Conservation (phyloP, 2,797 vertebrate genomes). For the Bovichtus variegatus region DNA sequence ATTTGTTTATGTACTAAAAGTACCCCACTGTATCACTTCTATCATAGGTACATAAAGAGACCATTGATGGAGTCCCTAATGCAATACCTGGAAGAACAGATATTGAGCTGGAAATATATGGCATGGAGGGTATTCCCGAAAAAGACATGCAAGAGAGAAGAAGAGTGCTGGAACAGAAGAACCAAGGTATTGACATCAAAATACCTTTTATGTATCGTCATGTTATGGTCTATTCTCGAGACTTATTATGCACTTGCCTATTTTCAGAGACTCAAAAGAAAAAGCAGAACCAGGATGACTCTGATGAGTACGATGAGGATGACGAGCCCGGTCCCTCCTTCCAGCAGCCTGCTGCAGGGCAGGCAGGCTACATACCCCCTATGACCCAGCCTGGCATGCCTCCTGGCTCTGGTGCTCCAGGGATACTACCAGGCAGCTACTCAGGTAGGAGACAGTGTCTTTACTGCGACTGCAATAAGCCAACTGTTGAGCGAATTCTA, state of each 20-base stretch:
- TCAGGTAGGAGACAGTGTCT: constrained; percentile 43
- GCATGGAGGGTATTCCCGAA: constrained; percentile 97
- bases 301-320: constrained; percentile 92
- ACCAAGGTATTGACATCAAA: constrained; percentile 85
- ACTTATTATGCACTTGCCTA: background rate
- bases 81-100: constrained; percentile 95
- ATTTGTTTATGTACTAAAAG: background rate
- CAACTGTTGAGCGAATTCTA: background rate
- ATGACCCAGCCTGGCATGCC: constrained; percentile 92
- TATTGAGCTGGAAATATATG: constrained; percentile 96
- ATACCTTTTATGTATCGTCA: fast-evolving
- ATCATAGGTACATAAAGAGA: constrained; percentile 94
- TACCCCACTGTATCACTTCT: background rate
- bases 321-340: constrained; percentile 93
- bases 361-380: constrained; percentile 88
- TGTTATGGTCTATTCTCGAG: background rate
- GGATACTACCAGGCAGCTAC: constrained; percentile 90
- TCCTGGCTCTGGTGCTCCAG: constrained; percentile 87
- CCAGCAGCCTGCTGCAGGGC: constrained; percentile 88
- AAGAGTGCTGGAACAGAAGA: constrained; percentile 93
- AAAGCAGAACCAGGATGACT: constrained; percentile 92
- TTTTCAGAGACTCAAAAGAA: constrained; percentile 91
- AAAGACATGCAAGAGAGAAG: constrained; percentile 96
- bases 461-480: background rate
- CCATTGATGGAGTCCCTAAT: constrained; percentile 95